phyloP scores from a whole-genome alignment of 1,140 invertebrate species.

The Lasioglossum albipes region DNA sequence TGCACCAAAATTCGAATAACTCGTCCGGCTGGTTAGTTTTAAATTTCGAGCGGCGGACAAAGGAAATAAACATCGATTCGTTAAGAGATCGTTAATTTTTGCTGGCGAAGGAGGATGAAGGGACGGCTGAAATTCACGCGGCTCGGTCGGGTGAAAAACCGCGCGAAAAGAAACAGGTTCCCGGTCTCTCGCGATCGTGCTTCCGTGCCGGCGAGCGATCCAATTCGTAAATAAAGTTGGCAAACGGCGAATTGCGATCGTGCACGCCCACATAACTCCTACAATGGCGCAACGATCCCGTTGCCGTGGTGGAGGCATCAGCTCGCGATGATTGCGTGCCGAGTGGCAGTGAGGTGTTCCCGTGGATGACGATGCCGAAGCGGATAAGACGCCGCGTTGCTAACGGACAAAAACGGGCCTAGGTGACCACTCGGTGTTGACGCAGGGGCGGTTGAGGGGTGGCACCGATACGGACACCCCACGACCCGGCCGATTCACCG shows the following conservation, averaged over 20 bases:
- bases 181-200: slow-evolving; percentile 17
- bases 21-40: no score
- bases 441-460: slow-evolving; percentile 58
- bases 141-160: slow-evolving; percentile 7
- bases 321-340: slow-evolving; percentile 78
- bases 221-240: slow-evolving; percentile 80
- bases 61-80: slow-evolving; percentile 11
- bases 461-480: slow-evolving; percentile 60
- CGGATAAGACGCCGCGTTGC: slow-evolving; percentile 11
- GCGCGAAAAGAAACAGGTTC: slow-evolving; percentile 24
- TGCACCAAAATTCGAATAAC: no score
- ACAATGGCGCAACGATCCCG: slow-evolving; percentile 78
- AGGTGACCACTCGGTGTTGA: slow-evolving; percentile 59
- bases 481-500: slow-evolving; percentile 40
- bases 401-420: slow-evolving; percentile 29
- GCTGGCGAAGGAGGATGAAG: no score
- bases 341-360: slow-evolving; percentile 71
- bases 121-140: not conserved
- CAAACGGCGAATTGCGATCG: slow-evolving; percentile 77
- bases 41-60: no score
- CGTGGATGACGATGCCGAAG: slow-evolving; percentile 48
- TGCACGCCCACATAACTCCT: slow-evolving; percentile 78
- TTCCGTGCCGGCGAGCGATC: slow-evolving; percentile 58
- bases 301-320: slow-evolving; percentile 66
- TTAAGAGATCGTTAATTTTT: slow-evolving; percentile 22